Evolutionary conservation across 2,888 invertebrate species (phyloP), one percentile per base, ranked within the genome.

Genomic region (Rotaria socialis): DNA sequence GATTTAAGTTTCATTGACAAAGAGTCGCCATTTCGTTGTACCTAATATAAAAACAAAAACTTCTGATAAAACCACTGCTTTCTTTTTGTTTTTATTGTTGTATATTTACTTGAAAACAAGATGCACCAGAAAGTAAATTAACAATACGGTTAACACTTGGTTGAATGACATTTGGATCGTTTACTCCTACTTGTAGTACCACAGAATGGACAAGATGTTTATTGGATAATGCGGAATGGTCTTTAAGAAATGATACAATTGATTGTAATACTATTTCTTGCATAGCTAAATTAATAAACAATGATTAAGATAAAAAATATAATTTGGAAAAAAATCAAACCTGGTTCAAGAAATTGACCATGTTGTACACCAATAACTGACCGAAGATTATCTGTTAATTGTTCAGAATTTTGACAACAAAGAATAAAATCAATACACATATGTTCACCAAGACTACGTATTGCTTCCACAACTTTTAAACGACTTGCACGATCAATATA

Each of bases 141-240:
- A 99, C 97, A 84, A 99, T 98, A 92, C 99, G 98, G 22, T 98
- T 98, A 90, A 99, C 97, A 90, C 96, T 96, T 55, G 98, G 99
- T 93, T 99, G 99, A 43, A 97, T 97, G 87, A 97, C 97, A 91
- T 96, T 96, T 84, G 97, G 96, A 88, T 92, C 92, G 87, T 91
- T 91, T 8, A 89, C 89, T 91, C 96, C 95, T 89, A 99, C 92
- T 90, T 96, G 94, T 92, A 97, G 97, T 88, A 99, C 97, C 84
- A 98, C 97, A 93, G 97, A 99, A 95, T 98, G 96, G 88, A 99
- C 98, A 89, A 99, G 92, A 85, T 91, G 92, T 88, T 92, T 92
- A 41, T 92, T 89, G 0, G 96, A 96, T 88, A 97, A 67, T 27
- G 75, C 75, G 24, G 75, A 75, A 47, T 47, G 43, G 8, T 60